These are phyloP conservation scores for Aplochiton taeniatus DNA, from an alignment of 2,797 vertebrate genomes.

Conservation along the genomic window DNA sequence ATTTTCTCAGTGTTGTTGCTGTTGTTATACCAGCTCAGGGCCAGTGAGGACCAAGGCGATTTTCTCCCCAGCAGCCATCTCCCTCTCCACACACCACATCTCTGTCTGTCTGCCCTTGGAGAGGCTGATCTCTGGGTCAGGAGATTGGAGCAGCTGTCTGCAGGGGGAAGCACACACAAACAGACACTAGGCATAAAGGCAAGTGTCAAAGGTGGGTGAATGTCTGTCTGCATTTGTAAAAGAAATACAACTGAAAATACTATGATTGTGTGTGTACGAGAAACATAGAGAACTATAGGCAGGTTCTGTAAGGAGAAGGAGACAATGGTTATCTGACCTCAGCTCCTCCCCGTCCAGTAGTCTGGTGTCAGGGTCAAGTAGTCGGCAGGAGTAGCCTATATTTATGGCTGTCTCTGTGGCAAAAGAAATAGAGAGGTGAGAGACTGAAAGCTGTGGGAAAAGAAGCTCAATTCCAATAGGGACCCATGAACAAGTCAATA, in stretches of 20 bases:
- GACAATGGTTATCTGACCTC: constrained; percentile 68
- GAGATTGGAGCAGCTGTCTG: constrained; percentile 75
- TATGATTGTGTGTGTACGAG: no score
- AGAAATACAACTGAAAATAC: no score
- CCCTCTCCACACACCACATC: constrained; percentile 67
- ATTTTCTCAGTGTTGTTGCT: neutral
- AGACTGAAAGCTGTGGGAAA: neutral
- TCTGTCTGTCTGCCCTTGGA: constrained; percentile 56
- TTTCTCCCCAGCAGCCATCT: constrained; percentile 41
- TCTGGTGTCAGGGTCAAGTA: constrained; percentile 82
- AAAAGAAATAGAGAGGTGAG: constrained; percentile 3
- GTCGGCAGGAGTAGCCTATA: constrained; percentile 86
- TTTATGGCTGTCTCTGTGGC: constrained; percentile 89
- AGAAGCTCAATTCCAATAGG: neutral
- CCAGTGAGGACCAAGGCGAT: constrained; percentile 76
- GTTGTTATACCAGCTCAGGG: constrained; percentile 75
- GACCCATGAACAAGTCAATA: no score
- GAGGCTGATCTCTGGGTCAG: constrained; percentile 61
- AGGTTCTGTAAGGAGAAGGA: no score
- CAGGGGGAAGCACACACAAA: constrained; percentile 52
- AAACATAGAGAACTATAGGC: no score
- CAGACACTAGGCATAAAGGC: neutral
- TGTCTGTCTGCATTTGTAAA: neutral
- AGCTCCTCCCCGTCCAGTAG: constrained; percentile 87
- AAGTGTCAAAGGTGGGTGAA: constrained; percentile 27